Percentiles rank a stretch among this genome's conserved stretches.
phyloP scores from a whole-genome alignment of 2,113 vertebrate species.

The Strix aluco region DNA sequence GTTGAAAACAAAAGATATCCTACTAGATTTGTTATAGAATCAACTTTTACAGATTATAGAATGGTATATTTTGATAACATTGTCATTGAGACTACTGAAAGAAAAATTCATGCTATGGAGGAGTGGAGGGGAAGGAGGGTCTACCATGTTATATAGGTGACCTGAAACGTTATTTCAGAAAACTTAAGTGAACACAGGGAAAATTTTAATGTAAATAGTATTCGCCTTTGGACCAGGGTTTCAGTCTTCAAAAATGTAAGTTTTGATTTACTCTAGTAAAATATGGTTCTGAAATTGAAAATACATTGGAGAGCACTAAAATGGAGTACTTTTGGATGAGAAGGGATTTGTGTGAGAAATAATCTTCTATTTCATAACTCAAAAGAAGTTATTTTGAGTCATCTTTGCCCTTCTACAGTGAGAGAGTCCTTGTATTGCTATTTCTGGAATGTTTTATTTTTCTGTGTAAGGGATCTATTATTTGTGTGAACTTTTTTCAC shows the following conservation, averaged over 20 bases:
- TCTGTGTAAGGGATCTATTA: not conserved
- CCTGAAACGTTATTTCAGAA: not conserved
- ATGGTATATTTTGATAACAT: not conserved
- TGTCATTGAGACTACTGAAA: not conserved
- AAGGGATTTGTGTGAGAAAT: not conserved
- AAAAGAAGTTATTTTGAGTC: not conserved
- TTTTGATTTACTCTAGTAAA: not conserved
- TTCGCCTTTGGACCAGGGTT: not conserved
- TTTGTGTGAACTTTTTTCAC: not conserved
- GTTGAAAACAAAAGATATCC: not conserved
- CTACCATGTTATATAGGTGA: not conserved
- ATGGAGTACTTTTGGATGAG: not conserved
- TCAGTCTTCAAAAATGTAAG: not conserved
- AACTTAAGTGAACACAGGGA: not conserved
- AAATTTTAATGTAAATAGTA: not conserved
- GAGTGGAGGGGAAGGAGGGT: not conserved
- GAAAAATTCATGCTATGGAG: not conserved
- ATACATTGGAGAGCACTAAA: not conserved
- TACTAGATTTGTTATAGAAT: not conserved
- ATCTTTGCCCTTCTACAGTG: not conserved
- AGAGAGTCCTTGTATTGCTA: not conserved
- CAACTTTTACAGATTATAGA: not conserved
- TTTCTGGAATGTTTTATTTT: slow-evolving; percentile 3
- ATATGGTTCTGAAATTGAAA: not conserved
- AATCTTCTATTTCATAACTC: not conserved